Conservation (phyloP, 2,113 vertebrate species). For the Salvator merianae region DNA sequence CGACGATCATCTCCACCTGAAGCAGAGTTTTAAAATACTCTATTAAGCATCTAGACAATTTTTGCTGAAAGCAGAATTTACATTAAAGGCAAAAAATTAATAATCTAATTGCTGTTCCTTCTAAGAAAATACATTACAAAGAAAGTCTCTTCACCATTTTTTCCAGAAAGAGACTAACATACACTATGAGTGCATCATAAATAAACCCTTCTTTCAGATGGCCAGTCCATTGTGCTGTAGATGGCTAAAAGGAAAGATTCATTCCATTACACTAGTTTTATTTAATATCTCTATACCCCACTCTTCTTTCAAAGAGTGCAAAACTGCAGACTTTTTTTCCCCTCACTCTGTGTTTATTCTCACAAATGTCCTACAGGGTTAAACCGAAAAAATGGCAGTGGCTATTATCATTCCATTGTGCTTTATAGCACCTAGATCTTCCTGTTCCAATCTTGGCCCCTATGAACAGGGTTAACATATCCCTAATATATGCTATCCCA, state of each 20-base stretch:
- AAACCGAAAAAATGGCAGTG: not conserved
- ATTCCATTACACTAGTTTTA: not conserved
- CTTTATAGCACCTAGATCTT: not conserved
- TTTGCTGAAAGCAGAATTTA: not conserved
- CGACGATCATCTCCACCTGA: conserved; percentile 95
- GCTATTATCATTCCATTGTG: not conserved
- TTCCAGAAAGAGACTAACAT: not conserved
- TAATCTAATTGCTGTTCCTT: not conserved
- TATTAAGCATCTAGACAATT: not conserved
- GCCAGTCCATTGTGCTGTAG: too few species aligned
- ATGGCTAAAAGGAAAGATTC: not conserved
- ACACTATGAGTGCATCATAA: not conserved
- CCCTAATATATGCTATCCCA: not conserved
- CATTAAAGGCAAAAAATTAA: not conserved
- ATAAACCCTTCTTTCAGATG: not conserved
- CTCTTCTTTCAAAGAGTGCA: not conserved
- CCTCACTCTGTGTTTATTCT: not conserved
- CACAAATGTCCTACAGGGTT: not conserved
- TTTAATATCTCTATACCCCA: not conserved
- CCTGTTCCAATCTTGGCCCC: not conserved
- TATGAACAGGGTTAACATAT: not conserved
- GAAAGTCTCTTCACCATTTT: not conserved
- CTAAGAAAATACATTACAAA: not conserved
- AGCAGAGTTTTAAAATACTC: conserved; percentile 18
- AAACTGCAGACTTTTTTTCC: too few species aligned